Evolutionary conservation across 1,140 invertebrate genomes (phyloP), one percentile per base, ranked within the genome.

Genomic region (Microplitis demolitor): DNA sequence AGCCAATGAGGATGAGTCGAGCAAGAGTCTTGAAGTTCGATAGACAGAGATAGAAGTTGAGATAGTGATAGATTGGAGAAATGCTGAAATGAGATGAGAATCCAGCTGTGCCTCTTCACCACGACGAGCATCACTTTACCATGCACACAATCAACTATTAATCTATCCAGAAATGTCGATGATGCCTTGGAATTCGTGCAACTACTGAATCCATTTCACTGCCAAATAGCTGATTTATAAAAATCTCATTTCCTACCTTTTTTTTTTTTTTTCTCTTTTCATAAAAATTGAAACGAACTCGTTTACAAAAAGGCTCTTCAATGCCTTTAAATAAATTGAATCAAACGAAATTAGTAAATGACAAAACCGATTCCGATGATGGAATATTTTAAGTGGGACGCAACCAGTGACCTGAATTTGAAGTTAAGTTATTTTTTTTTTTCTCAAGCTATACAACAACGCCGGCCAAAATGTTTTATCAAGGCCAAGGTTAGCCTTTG

Each of bases 401-500:
- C 39, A 11, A 45, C 6, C 39, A 45, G 39, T 45, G 39, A 45
- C 39, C 39, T 45, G 39, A 45, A 45, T 45, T 45, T 9, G 11
- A 45, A 45, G 39, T 45, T 9, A 45, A 45, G 6, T 45, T 45
- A 45, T 45, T 45, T 45, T 45, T 45, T 39, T 9, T 45, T 2
- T 45, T 45, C 11, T 11, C 39, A 45, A 45, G 11, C 2, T 11
- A 45, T 45, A 45, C 39, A 45, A 45, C 6, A 45, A 5, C 37
- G 33, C 14, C 37, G 13, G 33, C 34, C 34, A 64, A 64, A 37
- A n/a, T 33, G 13, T 13, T 16, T 54, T 51, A 66, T 31, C 64
- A 72, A 72, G 71, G 71, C 64, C 71, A 72, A 72, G 71, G 71
- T 72, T 72, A 56, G 4, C 53, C 16, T 56, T 56, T 24, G n/a